Base-by-base conservation (phyloP, 2,888 invertebrate species). In the Pterostichus madidus region DNA sequence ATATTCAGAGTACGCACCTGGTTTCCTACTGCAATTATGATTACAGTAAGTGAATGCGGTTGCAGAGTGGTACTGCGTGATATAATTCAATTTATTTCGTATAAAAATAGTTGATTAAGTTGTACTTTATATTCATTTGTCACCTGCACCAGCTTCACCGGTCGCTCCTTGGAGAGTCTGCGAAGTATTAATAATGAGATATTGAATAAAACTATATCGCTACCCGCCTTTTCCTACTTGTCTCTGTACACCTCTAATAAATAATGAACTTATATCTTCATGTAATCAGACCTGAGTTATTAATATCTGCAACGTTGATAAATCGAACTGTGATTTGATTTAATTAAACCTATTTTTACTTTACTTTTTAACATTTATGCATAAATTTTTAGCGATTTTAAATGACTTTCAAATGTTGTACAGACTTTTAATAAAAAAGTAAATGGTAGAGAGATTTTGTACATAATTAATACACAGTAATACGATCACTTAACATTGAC, bases 41-140 rank as follows among this genome's bases (percentile, higher is more conserved):
- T 39, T 32, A 39, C 44, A 71, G 44, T 71, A 71, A 71, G 68
- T 44, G 68, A 64, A 71, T 39, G 68, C 17, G 17, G 39, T 71
- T 44, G 68, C 68, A 39, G 68, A 17, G 44, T 17, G 44, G 56
- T 77, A 56, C 77, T 56, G 77, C 77, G 56, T 56, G 77, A 53
- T 80, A 80, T 80, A 80, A 80, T 80, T 80, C 52, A 80, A 68
- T 80, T 52, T 53, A 52, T 49, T 68, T 68, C 52, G 39, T 35
- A 80, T 39, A 80, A 64, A 80, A 80, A 80, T 52, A 53, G 49
- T 80, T 80, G 71, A 80, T 80, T 80, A 71, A 80, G 80, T 53
- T 80, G 80, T 71, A 71, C 53, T 71, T 64, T 31, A 80, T 68
- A 71, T 49, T 68, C 80, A 80, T 80, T 80, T 80, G 80, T 80